A percentile compares a stretch with the other conserved stretches of the same genome.
Evolutionary conservation across 2,797 vertebrate genomes (phyloP).

Genomic region (Pterois miles): DNA sequence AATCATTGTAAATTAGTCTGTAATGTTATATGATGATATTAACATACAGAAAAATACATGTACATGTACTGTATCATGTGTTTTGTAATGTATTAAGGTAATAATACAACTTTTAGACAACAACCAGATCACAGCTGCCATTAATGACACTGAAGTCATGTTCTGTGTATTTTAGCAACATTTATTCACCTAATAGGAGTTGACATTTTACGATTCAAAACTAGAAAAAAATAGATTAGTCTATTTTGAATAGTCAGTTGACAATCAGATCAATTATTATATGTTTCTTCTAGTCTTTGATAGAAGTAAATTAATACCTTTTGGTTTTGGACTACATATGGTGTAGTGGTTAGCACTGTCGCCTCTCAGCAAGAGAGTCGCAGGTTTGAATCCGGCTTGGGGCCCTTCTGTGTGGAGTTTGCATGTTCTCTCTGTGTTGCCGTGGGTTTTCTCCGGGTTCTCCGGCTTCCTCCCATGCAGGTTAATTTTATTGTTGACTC

Average conservation of each 20-base stretch:
- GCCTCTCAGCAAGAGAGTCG: no score
- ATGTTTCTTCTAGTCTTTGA: neutral
- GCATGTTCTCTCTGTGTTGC: no score
- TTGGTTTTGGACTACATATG: neutral
- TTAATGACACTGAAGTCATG: neutral
- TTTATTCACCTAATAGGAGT: neutral
- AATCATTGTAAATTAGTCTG: neutral
- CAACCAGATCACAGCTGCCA: neutral
- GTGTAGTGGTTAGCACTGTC: no score
- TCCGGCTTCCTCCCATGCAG: no score
- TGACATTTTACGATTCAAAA: neutral
- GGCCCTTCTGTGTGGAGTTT: no score
- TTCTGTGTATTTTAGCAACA: neutral
- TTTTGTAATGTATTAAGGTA: neutral
- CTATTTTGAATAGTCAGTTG: neutral
- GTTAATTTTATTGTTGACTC: no score
- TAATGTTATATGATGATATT: neutral
- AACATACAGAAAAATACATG: neutral
- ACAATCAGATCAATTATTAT: neutral
- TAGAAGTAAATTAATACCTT: neutral
- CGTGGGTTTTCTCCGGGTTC: no score
- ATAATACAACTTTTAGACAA: neutral
- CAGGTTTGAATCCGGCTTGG: no score
- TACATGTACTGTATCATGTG: neutral
- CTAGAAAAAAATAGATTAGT: neutral